These are phyloP conservation scores for Drosophila neocordata DNA, from an alignment of 1,140 invertebrate genomes.

Conservation along the genomic window DNA sequence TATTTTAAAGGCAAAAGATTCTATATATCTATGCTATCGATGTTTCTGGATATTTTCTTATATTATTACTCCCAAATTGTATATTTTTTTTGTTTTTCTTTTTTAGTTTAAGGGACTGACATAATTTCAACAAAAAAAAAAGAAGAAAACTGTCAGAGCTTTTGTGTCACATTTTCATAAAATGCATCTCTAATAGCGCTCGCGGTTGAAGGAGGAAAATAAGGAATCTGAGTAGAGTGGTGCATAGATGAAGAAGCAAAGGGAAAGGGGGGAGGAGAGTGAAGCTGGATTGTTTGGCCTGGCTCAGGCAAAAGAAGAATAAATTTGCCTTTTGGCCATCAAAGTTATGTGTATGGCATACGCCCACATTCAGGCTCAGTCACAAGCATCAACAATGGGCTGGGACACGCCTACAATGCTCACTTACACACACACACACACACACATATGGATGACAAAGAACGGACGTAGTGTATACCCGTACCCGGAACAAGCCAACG, in stretches of 20 bases:
- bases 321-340: slow-evolving; percentile 70
- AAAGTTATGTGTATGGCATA: slow-evolving; percentile 45
- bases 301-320: slow-evolving; percentile 40
- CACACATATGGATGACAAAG: slow-evolving; percentile 25
- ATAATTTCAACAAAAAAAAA: background rate
- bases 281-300: slow-evolving; percentile 1
- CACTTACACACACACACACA: slow-evolving; percentile 27
- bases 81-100: too few species aligned
- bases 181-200: slow-evolving; percentile 7
- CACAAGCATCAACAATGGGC: slow-evolving; percentile 49
- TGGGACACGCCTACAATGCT: slow-evolving; percentile 39
- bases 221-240: background rate
- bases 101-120: background rate
- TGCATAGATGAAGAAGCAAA: too few species aligned
- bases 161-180: slow-evolving; percentile 10
- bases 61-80: too few species aligned
- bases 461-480: slow-evolving; percentile 37
- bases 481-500: slow-evolving; percentile 45
- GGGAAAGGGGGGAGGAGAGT: background rate
- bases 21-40: too few species aligned
- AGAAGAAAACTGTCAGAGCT: background rate
- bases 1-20: too few species aligned
- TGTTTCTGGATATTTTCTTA: too few species aligned
- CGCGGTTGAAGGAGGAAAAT: background rate
- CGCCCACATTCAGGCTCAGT: slow-evolving; percentile 29